Base-by-base conservation (phyloP, 2,888 invertebrate genomes). In the Macrophya alboannulata region DNA sequence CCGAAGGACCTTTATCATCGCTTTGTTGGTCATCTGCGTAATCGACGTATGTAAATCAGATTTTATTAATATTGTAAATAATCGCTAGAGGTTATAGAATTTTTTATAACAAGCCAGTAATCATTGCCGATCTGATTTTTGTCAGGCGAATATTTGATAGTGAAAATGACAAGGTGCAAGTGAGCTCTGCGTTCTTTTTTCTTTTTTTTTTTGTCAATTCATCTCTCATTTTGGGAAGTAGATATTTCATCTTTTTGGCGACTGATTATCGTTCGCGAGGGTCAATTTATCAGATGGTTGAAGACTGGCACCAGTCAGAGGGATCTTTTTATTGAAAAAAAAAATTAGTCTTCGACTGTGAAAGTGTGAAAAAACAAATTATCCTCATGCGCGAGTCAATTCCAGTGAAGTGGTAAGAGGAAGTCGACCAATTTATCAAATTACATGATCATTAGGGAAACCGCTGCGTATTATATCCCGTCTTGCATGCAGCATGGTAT, bases 1-100 rank as follows among this genome's bases (percentile, higher is more conserved):
- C 83, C 45, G 68, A 68, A 68, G 83, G 15, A 83, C 83, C 15
- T 40, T 83, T 6, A 21, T 83, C 68, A 71, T 83, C 83, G 68
- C 37, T 31, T 17, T 83, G 4, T 51, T 83, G 83, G 48, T 83
- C 48, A 31, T 83, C 83, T 83, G 31, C 48, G 65, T 51, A 17
- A 71, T 83, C 68, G 83, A 83, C 51, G 83, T 83, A 83, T 15
- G 83, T 83, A 51, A 62, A 21, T 25, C n/a, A n/a, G 21, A 6
- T 71, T 55, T 37, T 37, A 68, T 68, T 68, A 6, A 12, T 31
- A 68, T 43, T 43, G 37, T 43, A 74, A 74, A 40, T 68, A 72
- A 0, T 31, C 1, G 9, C 10, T 48, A 9, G 0, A 48, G 45
- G 10, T 1, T 3, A 0, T 10, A 62, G 10, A 62, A 21, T 62